Percentiles rank a stretch among this genome's conserved stretches.
phyloP scores from a whole-genome alignment of 2,113 vertebrate species.

The Falcunculus frontatus region DNA sequence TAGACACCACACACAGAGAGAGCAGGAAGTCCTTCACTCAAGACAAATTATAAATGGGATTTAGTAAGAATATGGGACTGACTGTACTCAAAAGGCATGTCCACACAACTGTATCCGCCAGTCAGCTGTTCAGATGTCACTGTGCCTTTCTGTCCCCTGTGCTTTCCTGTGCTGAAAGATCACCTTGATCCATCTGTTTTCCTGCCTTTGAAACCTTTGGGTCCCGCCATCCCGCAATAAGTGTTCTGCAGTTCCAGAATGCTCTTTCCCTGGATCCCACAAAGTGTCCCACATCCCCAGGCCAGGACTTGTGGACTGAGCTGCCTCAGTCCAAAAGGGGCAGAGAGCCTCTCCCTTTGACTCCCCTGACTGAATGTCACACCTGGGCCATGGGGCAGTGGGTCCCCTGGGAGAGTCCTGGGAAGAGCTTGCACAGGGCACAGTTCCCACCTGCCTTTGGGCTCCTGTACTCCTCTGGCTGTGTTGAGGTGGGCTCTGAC shows the following conservation, averaged over 20 bases:
- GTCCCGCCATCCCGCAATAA: background rate
- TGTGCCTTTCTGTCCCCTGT: background rate
- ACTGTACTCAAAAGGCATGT: background rate
- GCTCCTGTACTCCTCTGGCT: background rate
- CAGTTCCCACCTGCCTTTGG: background rate
- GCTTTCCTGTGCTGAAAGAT: background rate
- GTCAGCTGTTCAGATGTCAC: background rate
- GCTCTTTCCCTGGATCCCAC: background rate
- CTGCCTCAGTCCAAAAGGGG: background rate
- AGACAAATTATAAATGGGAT: background rate
- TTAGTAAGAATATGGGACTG: background rate
- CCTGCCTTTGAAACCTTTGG: background rate
- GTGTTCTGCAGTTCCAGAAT: background rate
- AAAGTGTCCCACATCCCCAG: background rate
- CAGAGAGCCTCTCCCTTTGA: background rate
- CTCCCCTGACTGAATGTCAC: background rate
- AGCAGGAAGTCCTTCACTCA: background rate
- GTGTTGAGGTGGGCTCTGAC: background rate
- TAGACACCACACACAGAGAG: rapidly evolving
- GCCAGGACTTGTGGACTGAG: background rate
- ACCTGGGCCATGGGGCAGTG: rapidly evolving
- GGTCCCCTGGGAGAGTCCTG: background rate
- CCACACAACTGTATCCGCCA: background rate
- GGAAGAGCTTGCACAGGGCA: background rate
- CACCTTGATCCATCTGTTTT: background rate